These are phyloP conservation scores for Bufo gargarizans DNA, from an alignment of 2,113 vertebrate species.

Conservation along the genomic window DNA sequence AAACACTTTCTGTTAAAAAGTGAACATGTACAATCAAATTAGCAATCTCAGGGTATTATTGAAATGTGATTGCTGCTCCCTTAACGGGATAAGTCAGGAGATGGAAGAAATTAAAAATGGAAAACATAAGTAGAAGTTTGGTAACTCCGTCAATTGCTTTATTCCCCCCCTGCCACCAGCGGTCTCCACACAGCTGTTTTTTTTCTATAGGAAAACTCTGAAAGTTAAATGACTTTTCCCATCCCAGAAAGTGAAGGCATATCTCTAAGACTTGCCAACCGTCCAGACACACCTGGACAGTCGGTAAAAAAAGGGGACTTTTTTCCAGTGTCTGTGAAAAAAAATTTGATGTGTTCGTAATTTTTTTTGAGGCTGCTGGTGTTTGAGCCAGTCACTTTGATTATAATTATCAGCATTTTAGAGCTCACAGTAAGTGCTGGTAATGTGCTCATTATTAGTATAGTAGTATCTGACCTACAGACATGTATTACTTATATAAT, in stretches of 20 bases:
- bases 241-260: background rate
- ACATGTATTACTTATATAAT: too few species aligned
- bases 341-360: too few species aligned
- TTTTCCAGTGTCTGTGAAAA: too few species aligned
- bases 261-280: background rate
- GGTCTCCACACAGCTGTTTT: background rate
- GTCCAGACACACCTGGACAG: too few species aligned
- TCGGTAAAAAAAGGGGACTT: too few species aligned
- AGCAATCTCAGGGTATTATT: conserved; percentile 18
- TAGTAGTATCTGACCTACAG: too few species aligned
- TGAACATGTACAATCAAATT: conserved; percentile 46
- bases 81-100: conserved; percentile 14
- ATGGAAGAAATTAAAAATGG: conserved; percentile 2
- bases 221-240: too few species aligned
- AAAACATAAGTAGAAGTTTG: background rate
- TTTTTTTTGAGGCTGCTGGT: too few species aligned
- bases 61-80: conserved; percentile 38
- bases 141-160: background rate
- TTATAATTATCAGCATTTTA: too few species aligned
- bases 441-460: too few species aligned
- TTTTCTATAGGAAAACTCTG: background rate
- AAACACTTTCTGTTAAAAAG: conserved; percentile 34
- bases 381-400: too few species aligned
- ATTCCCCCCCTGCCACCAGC: background rate
- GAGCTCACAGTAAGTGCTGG: too few species aligned